Percentiles rank a stretch among this genome's conserved stretches.
These are phyloP conservation scores for Eustalomyia histrio DNA, from an alignment of 2,888 invertebrate species.

Conservation along the genomic window DNA sequence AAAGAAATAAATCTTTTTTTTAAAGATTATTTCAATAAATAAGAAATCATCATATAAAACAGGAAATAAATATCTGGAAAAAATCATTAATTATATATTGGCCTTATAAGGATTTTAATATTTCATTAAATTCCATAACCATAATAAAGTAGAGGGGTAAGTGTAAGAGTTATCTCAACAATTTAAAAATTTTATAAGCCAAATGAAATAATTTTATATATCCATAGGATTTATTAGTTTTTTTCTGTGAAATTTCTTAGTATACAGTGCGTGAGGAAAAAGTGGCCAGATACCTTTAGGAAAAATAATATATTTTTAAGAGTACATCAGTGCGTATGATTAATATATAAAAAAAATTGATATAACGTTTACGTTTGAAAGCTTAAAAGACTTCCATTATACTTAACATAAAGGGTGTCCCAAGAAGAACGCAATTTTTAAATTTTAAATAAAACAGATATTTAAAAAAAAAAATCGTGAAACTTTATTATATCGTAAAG, in stretches of 20 bases:
- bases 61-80: conserved; percentile 5
- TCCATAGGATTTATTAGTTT: neutral
- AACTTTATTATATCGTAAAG: too few relatives aligned
- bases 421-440: too few relatives aligned
- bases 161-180: neutral
- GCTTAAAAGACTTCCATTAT: too few relatives aligned
- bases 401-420: too few relatives aligned
- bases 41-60: neutral
- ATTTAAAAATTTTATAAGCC: neutral
- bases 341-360: too few relatives aligned
- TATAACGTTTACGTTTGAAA: too few relatives aligned
- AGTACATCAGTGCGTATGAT: too few relatives aligned
- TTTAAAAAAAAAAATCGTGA: too few relatives aligned
- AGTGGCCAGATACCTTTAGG: too few relatives aligned
- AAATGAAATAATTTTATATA: neutral
- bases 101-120: neutral
- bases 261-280: neutral
- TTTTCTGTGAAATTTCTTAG: neutral
- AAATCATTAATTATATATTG: neutral
- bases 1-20: conserved; percentile 43
- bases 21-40: neutral
- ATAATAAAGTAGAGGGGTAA: neutral
- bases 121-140: neutral
- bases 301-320: too few relatives aligned
- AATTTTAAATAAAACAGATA: too few relatives aligned